Evolutionary conservation across 2,888 invertebrate species (phyloP).

Genomic region (Epiblema foenella): DNA sequence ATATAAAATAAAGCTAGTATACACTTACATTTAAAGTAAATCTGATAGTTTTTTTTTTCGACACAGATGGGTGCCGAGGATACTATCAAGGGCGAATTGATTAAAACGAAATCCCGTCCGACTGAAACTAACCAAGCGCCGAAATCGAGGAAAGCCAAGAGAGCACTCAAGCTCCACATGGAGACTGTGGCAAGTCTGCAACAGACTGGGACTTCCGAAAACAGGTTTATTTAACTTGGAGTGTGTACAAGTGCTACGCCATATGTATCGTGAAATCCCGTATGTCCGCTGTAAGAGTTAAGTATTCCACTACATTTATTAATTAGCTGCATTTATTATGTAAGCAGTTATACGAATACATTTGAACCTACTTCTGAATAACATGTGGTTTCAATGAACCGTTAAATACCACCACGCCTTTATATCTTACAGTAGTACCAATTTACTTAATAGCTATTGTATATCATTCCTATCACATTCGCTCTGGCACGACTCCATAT

Average conservation of each 20-base stretch:
- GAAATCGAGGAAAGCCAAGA: constrained; percentile 80
- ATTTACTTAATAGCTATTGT: too few species aligned
- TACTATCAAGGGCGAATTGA: constrained; percentile 77
- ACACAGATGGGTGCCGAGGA: constrained; percentile 78
- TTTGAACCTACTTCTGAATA: not conserved
- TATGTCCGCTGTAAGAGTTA: not conserved
- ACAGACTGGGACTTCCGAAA: constrained; percentile 44
- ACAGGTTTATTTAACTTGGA: constrained; percentile 48
- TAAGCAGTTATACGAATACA: not conserved
- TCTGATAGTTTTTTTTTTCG: constrained; percentile 38
- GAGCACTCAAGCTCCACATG: constrained; percentile 80
- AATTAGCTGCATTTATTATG: not conserved
- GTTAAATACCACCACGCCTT: too few species aligned
- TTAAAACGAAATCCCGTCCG: constrained; percentile 51
- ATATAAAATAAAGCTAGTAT: too few species aligned
- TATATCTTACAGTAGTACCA: too few species aligned
- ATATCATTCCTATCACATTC: too few species aligned
- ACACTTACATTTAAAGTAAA: constrained; percentile 8
- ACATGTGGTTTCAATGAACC: not conserved
- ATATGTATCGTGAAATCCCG: not conserved
- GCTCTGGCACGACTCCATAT: too few species aligned
- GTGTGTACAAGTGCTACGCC: not conserved
- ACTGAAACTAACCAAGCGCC: constrained; percentile 55
- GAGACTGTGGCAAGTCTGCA: constrained; percentile 69
- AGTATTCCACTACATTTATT: not conserved